A percentile compares a stretch with the other conserved stretches of the same genome.
These are phyloP conservation scores for Vanessa cardui DNA, from an alignment of 2,888 invertebrate genomes.

Conservation along the genomic window DNA sequence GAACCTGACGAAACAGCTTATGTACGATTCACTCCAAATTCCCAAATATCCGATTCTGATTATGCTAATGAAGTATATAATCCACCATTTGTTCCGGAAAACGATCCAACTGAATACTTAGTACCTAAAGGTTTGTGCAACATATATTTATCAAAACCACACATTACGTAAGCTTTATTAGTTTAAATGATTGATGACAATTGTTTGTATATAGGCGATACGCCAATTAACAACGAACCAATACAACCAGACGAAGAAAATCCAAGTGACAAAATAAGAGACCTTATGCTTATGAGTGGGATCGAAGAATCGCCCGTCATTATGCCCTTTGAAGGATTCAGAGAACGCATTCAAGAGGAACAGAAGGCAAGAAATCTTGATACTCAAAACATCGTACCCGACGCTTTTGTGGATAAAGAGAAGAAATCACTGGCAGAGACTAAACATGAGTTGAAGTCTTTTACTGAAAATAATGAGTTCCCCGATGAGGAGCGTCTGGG, in stretches of 20 bases:
- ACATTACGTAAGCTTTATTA: not conserved
- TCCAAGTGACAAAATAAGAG: conserved; percentile 70
- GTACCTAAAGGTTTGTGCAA: conserved; percentile 56
- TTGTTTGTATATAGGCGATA: conserved; percentile 22
- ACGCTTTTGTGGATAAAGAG: conserved; percentile 58
- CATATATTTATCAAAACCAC: not conserved
- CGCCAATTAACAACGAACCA: conserved; percentile 44
- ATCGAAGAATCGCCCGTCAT: conserved; percentile 66
- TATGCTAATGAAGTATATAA: conserved; percentile 92
- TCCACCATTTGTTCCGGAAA: conserved; percentile 84
- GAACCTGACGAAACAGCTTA: conserved; percentile 89
- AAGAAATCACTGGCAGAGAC: conserved; percentile 68
- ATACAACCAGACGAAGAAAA: conserved; percentile 52
- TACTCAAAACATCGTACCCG: conserved; percentile 45
- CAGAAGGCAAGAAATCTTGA: conserved; percentile 50
- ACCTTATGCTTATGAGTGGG: conserved; percentile 64
- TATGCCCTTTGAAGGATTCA: conserved; percentile 72
- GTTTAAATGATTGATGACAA: not conserved
- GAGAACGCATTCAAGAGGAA: conserved; percentile 71
- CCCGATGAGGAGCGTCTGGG: conserved; percentile 78
- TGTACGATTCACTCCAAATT: conserved; percentile 89
- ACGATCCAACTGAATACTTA: conserved; percentile 62
- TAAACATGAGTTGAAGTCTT: conserved; percentile 48
- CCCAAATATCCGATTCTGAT: conserved; percentile 84
- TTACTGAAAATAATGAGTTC: conserved; percentile 53